Percentiles rank a stretch among this genome's conserved stretches.
These are phyloP conservation scores for Enteromius anoplus DNA, from an alignment of 2,797 vertebrate genomes.

Conservation along the genomic window DNA sequence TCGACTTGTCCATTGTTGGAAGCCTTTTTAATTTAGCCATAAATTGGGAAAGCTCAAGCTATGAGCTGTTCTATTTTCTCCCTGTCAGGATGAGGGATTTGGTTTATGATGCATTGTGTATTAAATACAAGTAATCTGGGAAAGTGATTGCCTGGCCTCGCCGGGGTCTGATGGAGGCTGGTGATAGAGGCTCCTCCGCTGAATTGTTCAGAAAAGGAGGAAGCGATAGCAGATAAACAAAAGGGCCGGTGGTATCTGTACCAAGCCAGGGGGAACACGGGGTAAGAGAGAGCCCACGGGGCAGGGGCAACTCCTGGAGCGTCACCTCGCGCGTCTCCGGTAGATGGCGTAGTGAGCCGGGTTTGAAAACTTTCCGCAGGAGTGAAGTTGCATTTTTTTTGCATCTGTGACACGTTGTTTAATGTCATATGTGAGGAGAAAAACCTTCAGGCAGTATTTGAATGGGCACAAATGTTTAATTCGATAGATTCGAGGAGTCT, in stretches of 20 bases:
- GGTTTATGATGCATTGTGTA: slow-evolving; percentile 99
- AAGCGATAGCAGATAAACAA: slow-evolving; percentile 76
- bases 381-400: slow-evolving; percentile 52
- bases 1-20: slow-evolving; percentile 88
- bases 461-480: slow-evolving; percentile 53
- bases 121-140: slow-evolving; percentile 99
- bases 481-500: slow-evolving; percentile 51
- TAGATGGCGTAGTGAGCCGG: slow-evolving; percentile 83
- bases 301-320: slow-evolving; percentile 41
- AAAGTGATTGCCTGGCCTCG: slow-evolving; percentile 89
- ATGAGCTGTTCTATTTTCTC: slow-evolving; percentile 99
- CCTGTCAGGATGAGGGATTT: slow-evolving; percentile 99
- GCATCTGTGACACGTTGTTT: slow-evolving; percentile 51
- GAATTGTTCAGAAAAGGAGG: slow-evolving; percentile 71
- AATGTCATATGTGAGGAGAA: slow-evolving; percentile 34
- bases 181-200: slow-evolving; percentile 71
- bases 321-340: slow-evolving; percentile 66
- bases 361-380: slow-evolving; percentile 48
- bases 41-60: slow-evolving; percentile 96
- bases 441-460: slow-evolving; percentile 44
- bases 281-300: slow-evolving; percentile 67
- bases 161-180: slow-evolving; percentile 81
- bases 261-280: slow-evolving; percentile 68
- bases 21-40: slow-evolving; percentile 96
- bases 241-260: slow-evolving; percentile 72